A percentile compares a stretch with the other conserved stretches of the same genome.
phyloP scores from a whole-genome alignment of 2,888 invertebrate species.

The Agonopterix heracliana region DNA sequence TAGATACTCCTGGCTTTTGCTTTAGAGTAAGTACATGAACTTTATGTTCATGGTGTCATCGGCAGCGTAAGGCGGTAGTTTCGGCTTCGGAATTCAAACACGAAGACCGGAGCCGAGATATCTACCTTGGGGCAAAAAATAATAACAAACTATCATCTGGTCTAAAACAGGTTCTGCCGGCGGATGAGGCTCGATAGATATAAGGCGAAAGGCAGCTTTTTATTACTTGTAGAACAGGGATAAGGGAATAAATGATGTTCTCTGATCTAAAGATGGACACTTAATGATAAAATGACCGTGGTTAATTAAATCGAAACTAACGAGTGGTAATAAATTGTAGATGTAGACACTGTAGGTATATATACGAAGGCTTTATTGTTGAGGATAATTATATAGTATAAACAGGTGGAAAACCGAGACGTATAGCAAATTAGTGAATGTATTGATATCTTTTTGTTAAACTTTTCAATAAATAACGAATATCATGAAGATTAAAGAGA shows the following conservation, averaged over 20 bases:
- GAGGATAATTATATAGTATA: too few relatives aligned
- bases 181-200: slow-evolving; percentile 32
- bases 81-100: slow-evolving; percentile 18
- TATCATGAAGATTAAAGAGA: too few relatives aligned
- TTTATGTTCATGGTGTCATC: slow-evolving; percentile 8
- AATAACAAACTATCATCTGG: slow-evolving; percentile 67
- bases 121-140: slow-evolving; percentile 47
- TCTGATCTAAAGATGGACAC: slow-evolving; percentile 1
- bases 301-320: not conserved
- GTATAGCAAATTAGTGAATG: too few relatives aligned
- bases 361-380: not conserved
- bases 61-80: slow-evolving; percentile 30
- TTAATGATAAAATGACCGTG: slow-evolving; percentile 1
- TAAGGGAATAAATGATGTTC: slow-evolving; percentile 27
- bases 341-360: too few relatives aligned
- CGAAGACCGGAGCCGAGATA: slow-evolving; percentile 28
- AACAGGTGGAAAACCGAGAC: too few relatives aligned
- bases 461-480: too few relatives aligned
- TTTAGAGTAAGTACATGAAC: slow-evolving; percentile 3
- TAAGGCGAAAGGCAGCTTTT: slow-evolving; percentile 50
- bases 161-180: slow-evolving; percentile 55
- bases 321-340: not conserved
- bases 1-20: too few relatives aligned
- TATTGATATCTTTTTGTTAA: too few relatives aligned
- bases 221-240: slow-evolving; percentile 31